phyloP scores from a whole-genome alignment of 2,797 vertebrate genomes.

The Peromyscus attwateri region DNA sequence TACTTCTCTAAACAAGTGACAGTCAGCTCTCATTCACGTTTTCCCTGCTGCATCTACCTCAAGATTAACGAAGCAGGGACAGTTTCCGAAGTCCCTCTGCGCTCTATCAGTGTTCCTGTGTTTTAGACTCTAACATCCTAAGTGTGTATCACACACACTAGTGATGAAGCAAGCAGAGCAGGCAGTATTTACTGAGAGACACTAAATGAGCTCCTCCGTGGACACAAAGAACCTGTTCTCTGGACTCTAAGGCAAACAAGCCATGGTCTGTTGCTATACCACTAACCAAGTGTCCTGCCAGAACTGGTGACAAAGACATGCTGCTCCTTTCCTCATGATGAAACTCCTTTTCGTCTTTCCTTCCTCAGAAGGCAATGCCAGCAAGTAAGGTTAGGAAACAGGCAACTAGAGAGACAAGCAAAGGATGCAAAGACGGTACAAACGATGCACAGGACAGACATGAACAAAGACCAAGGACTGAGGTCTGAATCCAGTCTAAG shows the following conservation, averaged over 20 bases:
- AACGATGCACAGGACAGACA: neutral
- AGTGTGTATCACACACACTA: neutral
- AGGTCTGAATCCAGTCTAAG: neutral
- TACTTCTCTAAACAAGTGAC: neutral
- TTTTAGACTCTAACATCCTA: neutral
- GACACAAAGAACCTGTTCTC: neutral
- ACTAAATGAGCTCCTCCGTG: neutral
- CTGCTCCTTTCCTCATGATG: neutral
- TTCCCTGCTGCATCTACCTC: neutral
- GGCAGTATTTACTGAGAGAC: neutral
- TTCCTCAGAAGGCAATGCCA: slow-evolving; percentile 34
- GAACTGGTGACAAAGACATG: neutral
- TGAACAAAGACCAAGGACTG: neutral
- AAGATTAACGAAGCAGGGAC: slow-evolving; percentile 3
- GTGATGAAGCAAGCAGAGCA: neutral
- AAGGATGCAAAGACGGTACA: neutral
- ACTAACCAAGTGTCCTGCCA: neutral
- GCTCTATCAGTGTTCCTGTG: neutral
- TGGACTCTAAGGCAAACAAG: neutral
- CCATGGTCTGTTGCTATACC: neutral
- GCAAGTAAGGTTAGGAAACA: slow-evolving; percentile 20
- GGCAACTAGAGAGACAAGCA: neutral
- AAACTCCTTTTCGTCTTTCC: neutral
- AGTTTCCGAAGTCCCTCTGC: neutral
- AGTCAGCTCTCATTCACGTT: neutral